These are phyloP conservation scores for Malurus melanocephalus DNA, from an alignment of 2,113 vertebrate genomes.

Conservation along the genomic window DNA sequence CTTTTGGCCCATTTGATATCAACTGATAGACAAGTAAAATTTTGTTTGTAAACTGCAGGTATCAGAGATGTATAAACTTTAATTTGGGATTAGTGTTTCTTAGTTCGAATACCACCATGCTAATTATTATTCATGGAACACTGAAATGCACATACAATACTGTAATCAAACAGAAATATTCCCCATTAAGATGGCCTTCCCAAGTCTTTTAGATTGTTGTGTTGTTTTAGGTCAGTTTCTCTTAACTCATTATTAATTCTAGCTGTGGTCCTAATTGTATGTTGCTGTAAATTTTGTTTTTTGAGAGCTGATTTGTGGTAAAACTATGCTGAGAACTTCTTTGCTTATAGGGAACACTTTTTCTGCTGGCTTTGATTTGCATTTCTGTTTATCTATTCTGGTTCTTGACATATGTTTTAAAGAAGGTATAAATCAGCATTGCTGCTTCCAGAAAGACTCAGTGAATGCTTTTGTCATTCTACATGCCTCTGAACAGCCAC, in stretches of 20 bases:
- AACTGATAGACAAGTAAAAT: conserved; percentile 32
- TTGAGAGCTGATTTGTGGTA: not conserved
- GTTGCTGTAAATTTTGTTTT: not conserved
- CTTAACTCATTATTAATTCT: conserved; percentile 28
- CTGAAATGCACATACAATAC: not conserved
- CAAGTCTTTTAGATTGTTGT: not conserved
- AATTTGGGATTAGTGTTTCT: not conserved
- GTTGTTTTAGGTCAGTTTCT: not conserved
- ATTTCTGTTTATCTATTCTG: conserved; percentile 21
- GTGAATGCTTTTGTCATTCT: conserved; percentile 20
- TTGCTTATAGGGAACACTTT: not conserved
- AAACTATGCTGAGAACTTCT: not conserved
- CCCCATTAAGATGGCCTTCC: not conserved
- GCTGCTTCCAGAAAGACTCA: conserved; percentile 22
- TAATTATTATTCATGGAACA: not conserved
- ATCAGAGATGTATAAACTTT: not conserved
- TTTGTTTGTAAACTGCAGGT: conserved; percentile 40
- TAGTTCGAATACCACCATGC: not conserved
- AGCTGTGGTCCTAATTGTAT: not conserved
- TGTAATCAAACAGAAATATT: not conserved
- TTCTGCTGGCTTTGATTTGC: not conserved
- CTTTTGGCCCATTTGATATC: conserved; percentile 40
- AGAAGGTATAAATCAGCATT: conserved; percentile 21
- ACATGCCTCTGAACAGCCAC: conserved; percentile 31
- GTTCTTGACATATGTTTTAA: not conserved